Conservation (phyloP, 2,113 vertebrate genomes). For the Catharus minimus region DNA sequence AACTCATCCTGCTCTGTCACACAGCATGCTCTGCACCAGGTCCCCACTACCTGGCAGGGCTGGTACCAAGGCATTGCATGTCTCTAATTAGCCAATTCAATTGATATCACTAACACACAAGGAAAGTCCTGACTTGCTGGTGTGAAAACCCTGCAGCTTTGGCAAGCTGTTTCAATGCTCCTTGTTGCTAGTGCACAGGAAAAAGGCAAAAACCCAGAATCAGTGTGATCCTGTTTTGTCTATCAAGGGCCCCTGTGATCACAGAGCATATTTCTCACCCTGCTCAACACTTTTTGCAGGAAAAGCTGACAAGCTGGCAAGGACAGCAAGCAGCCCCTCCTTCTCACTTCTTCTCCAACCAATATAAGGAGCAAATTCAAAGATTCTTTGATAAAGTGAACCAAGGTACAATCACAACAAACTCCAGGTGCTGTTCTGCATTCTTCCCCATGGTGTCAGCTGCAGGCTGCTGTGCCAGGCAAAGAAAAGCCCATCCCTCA, state of each 20-base stretch:
- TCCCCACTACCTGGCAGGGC: neutral
- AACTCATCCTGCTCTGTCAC: neutral
- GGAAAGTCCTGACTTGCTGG: neutral
- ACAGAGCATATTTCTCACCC: slow-evolving; percentile 59
- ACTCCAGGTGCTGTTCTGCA: neutral
- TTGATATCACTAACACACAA: neutral
- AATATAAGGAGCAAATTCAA: neutral
- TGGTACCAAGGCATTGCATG: neutral
- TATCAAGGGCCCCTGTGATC: slow-evolving; percentile 40
- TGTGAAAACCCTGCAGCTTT: neutral
- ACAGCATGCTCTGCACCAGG: neutral
- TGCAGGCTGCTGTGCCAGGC: neutral
- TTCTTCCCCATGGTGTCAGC: neutral
- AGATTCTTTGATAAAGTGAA: neutral
- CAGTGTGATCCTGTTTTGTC: slow-evolving; percentile 52
- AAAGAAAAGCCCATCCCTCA: neutral
- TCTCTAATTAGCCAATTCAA: neutral
- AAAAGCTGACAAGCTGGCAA: slow-evolving; percentile 45
- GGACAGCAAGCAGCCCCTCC: slow-evolving; percentile 12
- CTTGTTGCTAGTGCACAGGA: slow-evolving; percentile 18
- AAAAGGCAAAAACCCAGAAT: slow-evolving; percentile 33
- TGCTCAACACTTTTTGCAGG: slow-evolving; percentile 17
- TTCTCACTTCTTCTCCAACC: neutral
- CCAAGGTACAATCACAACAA: neutral
- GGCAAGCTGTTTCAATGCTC: slow-evolving; percentile 9